Conservation (phyloP, 2,888 invertebrate genomes). For the Drosophila quinaria region DNA sequence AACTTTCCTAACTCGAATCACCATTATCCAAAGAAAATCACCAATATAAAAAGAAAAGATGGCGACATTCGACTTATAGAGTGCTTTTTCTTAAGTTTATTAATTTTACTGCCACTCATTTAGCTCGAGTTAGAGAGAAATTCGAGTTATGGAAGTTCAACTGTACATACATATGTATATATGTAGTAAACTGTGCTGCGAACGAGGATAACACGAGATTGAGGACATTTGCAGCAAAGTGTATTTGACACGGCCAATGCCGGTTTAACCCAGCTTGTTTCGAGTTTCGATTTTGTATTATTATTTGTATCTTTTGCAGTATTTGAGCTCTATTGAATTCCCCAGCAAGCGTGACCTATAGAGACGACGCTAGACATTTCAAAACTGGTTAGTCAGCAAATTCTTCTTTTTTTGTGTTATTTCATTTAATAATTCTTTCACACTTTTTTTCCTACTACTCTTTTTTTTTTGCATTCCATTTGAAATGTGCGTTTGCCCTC, state of each 20-base stretch:
- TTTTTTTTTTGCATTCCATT: slow-evolving; percentile 27
- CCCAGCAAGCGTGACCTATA: slow-evolving; percentile 13
- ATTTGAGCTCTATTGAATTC: slow-evolving; percentile 1
- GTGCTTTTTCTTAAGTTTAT: no score
- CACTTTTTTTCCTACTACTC: background rate
- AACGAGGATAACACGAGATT: background rate
- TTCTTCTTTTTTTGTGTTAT: background rate
- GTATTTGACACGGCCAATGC: slow-evolving; percentile 4
- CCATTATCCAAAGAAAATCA: no score
- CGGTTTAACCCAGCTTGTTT: slow-evolving; percentile 5
- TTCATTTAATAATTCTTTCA: slow-evolving; percentile 11
- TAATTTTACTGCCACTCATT: no score
- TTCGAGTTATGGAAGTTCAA: no score
- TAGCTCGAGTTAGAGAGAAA: no score
- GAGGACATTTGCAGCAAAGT: background rate
- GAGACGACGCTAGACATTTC: slow-evolving; percentile 22
- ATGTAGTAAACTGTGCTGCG: background rate
- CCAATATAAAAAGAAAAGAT: no score
- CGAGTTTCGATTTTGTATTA: slow-evolving; percentile 7
- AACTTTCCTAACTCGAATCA: no score
- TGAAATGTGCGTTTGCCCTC: slow-evolving; percentile 24
- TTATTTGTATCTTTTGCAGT: background rate
- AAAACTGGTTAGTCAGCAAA: slow-evolving; percentile 26
- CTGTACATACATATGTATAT: no score
- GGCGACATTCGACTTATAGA: no score